Evolutionary conservation across 2,113 vertebrate species (phyloP).

Genomic region (Charadrius vociferus): DNA sequence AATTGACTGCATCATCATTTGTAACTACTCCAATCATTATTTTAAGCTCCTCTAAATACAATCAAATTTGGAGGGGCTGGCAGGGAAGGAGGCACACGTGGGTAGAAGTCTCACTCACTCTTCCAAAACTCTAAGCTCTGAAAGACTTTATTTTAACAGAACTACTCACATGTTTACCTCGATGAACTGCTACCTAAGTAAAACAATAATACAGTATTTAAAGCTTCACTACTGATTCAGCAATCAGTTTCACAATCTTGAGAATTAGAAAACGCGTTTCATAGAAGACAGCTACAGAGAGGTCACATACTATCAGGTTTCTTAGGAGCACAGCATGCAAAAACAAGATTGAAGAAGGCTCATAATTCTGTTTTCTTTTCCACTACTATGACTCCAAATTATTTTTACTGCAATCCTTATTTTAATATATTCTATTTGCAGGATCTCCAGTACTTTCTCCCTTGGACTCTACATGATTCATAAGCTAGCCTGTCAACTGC

Average conservation of each 20-base stretch:
- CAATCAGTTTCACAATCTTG: background rate
- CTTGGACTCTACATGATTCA: background rate
- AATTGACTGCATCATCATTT: background rate
- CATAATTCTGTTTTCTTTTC: background rate
- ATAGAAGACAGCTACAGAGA: background rate
- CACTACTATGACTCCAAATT: background rate
- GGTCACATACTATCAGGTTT: background rate
- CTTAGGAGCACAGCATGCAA: background rate
- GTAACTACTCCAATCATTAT: background rate
- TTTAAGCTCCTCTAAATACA: background rate
- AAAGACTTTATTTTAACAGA: background rate
- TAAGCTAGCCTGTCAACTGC: background rate
- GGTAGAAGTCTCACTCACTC: background rate
- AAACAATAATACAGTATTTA: background rate
- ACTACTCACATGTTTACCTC: background rate
- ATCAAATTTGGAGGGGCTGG: background rate
- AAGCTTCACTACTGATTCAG: background rate
- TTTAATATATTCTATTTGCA: background rate
- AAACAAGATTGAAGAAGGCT: background rate
- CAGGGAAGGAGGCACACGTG: fast-evolving
- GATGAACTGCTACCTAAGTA: background rate
- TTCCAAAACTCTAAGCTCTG: background rate
- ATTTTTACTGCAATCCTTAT: background rate
- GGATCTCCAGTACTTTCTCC: background rate
- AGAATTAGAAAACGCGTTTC: background rate